Conservation (phyloP, 2,888 invertebrate species). For the Podabrus alpinus region DNA sequence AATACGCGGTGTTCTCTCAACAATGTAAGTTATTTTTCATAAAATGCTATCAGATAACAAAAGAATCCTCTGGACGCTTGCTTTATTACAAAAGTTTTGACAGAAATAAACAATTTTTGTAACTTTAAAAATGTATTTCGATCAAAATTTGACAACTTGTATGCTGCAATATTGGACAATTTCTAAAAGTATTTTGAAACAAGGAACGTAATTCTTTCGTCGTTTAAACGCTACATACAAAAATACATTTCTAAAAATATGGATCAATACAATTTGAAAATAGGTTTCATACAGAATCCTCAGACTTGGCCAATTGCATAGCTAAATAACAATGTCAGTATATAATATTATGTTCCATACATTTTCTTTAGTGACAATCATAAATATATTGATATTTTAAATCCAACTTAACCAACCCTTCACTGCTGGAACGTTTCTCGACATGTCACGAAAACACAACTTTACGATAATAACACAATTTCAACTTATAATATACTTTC, state of each 20-base stretch:
- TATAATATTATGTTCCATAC: too few species aligned
- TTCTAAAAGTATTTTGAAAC: background rate
- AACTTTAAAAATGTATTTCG: constrained; percentile 26
- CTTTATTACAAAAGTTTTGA: constrained; percentile 33
- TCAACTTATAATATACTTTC: background rate
- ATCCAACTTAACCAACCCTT: background rate
- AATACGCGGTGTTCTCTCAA: constrained; percentile 27
- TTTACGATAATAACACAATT: background rate
- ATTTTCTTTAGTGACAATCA: background rate
- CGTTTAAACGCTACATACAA: background rate
- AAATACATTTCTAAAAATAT: background rate
- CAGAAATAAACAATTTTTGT: constrained; percentile 30
- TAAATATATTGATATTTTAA: background rate
- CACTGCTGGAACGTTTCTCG: background rate
- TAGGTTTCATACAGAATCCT: background rate
- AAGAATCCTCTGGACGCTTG: constrained; percentile 26
- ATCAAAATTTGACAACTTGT: background rate
- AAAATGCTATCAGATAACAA: constrained; percentile 33
- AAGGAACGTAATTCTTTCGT: background rate
- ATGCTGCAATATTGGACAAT: background rate
- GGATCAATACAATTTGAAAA: background rate
- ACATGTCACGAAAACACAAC: background rate
- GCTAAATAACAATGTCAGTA: background rate
- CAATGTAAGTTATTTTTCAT: constrained; percentile 32
- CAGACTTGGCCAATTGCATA: background rate